A percentile compares a stretch with the other conserved stretches of the same genome.
phyloP scores from a whole-genome alignment of 2,113 vertebrate genomes.

The Xyliphius kryptos region DNA sequence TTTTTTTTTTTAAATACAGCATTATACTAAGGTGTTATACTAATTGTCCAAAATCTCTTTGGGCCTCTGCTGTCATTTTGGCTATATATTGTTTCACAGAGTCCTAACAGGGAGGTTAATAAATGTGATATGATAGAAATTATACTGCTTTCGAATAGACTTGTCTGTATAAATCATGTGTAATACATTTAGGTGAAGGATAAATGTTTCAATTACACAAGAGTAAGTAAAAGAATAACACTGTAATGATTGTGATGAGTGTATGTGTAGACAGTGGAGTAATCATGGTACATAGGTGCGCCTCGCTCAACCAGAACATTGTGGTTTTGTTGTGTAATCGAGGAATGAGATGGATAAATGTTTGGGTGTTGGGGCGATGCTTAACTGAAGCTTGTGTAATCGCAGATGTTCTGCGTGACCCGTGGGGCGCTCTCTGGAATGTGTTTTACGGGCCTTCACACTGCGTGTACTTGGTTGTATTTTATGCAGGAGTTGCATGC shows the following conservation, averaged over 20 bases:
- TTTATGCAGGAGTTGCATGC: not conserved
- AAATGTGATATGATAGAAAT: too few species aligned
- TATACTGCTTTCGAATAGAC: too few species aligned
- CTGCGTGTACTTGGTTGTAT: not conserved
- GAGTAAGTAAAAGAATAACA: not conserved
- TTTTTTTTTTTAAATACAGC: too few species aligned
- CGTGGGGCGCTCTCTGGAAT: slow-evolving; percentile 7
- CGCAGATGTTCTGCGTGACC: slow-evolving; percentile 13
- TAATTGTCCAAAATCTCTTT: too few species aligned
- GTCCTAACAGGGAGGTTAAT: too few species aligned
- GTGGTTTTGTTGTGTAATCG: slow-evolving; percentile 3
- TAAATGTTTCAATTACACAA: not conserved
- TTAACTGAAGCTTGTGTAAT: slow-evolving; percentile 8
- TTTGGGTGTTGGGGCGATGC: not conserved
- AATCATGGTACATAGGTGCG: not conserved
- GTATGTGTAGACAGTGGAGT: not conserved
- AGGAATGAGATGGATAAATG: slow-evolving; percentile 12
- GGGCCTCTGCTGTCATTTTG: too few species aligned
- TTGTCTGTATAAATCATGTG: too few species aligned
- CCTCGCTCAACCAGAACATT: slow-evolving; percentile 10
- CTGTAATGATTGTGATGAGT: not conserved
- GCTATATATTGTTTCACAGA: too few species aligned
- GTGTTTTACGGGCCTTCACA: not conserved
- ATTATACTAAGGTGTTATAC: too few species aligned
- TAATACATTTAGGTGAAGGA: too few species aligned